Conservation (phyloP, 2,888 invertebrate genomes). For the Philopedon plagiatum region DNA sequence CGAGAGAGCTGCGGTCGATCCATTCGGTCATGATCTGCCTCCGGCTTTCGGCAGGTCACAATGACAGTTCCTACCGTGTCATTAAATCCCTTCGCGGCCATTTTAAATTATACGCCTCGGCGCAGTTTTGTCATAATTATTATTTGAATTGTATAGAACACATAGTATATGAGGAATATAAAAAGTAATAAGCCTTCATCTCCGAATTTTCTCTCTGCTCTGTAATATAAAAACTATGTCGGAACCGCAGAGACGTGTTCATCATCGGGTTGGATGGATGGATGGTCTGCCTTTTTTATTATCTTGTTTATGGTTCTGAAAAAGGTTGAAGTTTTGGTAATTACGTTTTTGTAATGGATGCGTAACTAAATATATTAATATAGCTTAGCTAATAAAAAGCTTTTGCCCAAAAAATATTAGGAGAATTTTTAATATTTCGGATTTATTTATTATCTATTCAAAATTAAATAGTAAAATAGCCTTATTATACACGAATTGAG, state of each 20-base stretch:
- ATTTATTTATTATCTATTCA: no score
- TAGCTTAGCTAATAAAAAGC: no score
- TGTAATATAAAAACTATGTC: slow-evolving; percentile 41
- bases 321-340: slow-evolving; percentile 15
- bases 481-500: no score
- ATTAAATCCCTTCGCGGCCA: slow-evolving; percentile 50
- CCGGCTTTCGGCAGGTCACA: slow-evolving; percentile 63
- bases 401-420: no score
- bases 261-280: slow-evolving; percentile 9
- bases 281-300: slow-evolving; percentile 32
- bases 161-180: slow-evolving; percentile 40
- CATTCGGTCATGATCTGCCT: slow-evolving; percentile 53
- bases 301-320: slow-evolving; percentile 44
- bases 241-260: slow-evolving; percentile 41
- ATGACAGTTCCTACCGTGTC: slow-evolving; percentile 60
- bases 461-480: no score
- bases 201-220: slow-evolving; percentile 40
- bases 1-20: slow-evolving; percentile 37
- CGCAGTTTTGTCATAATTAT: slow-evolving; percentile 66
- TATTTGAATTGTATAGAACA: slow-evolving; percentile 64
- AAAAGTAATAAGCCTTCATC: slow-evolving; percentile 37
- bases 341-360: slow-evolving; percentile 4
- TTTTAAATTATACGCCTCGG: slow-evolving; percentile 64
- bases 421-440: no score
- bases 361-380: not conserved